These are phyloP conservation scores for Denticeps clupeoides DNA, from an alignment of 2,797 vertebrate genomes.

Conservation along the genomic window DNA sequence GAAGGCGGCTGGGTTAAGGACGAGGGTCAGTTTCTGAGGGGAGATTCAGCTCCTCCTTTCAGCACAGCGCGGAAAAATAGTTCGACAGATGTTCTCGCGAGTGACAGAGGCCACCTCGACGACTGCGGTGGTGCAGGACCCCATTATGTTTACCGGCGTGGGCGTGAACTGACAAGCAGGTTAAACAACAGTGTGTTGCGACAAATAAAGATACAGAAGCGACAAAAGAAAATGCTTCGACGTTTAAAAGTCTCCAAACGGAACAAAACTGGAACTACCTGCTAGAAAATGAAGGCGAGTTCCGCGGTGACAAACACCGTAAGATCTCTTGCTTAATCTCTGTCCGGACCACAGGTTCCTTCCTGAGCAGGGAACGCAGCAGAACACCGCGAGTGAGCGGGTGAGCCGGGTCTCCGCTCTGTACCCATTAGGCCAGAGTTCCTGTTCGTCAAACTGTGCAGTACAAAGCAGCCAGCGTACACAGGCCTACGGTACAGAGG, in stretches of 20 bases:
- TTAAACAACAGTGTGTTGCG: neutral
- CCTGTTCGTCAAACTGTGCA: no score
- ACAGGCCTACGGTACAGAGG: no score
- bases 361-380: neutral
- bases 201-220: no score
- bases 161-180: neutral
- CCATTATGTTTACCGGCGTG: neutral
- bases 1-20: constrained; percentile 16
- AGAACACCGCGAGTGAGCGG: no score
- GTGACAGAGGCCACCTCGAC: neutral
- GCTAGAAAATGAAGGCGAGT: neutral
- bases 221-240: no score
- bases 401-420: no score
- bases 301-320: neutral
- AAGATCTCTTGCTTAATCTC: neutral
- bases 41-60: constrained; percentile 10
- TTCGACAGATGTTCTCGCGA: neutral
- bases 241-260: neutral
- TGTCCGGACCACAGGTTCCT: neutral
- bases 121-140: neutral
- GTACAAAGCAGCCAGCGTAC: no score
- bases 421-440: no score
- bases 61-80: neutral
- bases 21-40: constrained; percentile 45
- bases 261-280: neutral